Evolutionary conservation across 1,140 invertebrate genomes (phyloP), one percentile per base, ranked within the genome.

Genomic region (Brachionus sp.): DNA sequence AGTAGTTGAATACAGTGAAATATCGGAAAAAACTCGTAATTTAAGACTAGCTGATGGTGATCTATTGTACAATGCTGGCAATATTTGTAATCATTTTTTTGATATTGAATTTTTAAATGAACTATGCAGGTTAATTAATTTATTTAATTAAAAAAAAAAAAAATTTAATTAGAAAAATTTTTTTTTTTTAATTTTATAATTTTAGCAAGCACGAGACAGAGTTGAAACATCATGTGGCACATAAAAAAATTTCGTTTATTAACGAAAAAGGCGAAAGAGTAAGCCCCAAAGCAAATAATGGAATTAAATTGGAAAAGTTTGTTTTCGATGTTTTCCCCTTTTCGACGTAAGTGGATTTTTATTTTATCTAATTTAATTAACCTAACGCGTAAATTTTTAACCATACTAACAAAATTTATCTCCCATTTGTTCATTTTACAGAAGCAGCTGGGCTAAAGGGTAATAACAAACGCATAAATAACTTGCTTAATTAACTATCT

Each of bases 251-350:
- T 85, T 93, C 96, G 0, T 94, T 92, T 86, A 90, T 97, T 0
- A 92, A 95, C 88, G 5, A 25, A 19, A 89, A 91, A 0, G 90
- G 92, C 77, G 95, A 95, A 5, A 88, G 92, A 25, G 89, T 91
- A 57, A 93, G 92, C 78, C 96, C 97, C 0, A 91, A 91, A 0
- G 91, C 92, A 86, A 92, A 94, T 0, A 99, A 99, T 88, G 97
- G 97, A 23, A 96, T 99, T 84, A 99, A 99, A 91, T 94, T 98
- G 88, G 98, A 99, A 86, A 99, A 99, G 89, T 99, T 99, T 89
- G 93, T 99, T 2, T 99, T 99, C 88, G 98, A 99, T 90, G 96
- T 98, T 0, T 98, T 99, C 88, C 93, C 94, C 86, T 97, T 95
- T 88, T 91, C 95, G 0, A 91, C 93, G 88, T 92, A 88, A 88